Conservation (phyloP, 1,140 invertebrate genomes). For the Pentalonia nigronervosa region DNA sequence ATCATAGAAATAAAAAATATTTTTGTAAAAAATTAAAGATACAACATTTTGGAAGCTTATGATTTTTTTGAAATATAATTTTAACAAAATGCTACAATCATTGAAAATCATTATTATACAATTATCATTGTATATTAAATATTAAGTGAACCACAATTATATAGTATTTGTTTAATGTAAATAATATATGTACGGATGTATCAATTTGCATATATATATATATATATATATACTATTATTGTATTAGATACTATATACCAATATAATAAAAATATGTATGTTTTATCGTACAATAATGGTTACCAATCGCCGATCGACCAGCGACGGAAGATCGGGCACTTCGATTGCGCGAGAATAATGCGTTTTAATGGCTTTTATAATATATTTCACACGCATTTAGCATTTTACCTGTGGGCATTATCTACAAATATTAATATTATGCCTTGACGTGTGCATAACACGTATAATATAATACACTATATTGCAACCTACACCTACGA, state of each 20-base stretch:
- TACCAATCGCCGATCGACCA: background rate
- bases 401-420: background rate
- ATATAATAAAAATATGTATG: background rate
- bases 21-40: background rate
- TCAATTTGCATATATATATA: background rate
- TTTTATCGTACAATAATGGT: background rate
- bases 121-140: no score
- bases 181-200: background rate
- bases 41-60: background rate
- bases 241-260: background rate
- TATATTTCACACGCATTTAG: background rate
- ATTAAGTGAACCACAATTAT: no score
- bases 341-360: background rate
- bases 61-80: background rate
- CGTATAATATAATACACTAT: background rate
- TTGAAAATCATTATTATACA: no score
- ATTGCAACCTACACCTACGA: background rate
- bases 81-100: background rate
- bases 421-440: background rate
- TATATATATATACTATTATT: background rate
- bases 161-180: no score
- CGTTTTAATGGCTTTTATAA: slow-evolving; percentile 23
- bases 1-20: background rate
- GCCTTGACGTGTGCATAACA: background rate
- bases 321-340: background rate